Evolutionary conservation across 2,113 vertebrate genomes (phyloP), one percentile per base, ranked within the genome.

Genomic region (Acanthisitta chloris): DNA sequence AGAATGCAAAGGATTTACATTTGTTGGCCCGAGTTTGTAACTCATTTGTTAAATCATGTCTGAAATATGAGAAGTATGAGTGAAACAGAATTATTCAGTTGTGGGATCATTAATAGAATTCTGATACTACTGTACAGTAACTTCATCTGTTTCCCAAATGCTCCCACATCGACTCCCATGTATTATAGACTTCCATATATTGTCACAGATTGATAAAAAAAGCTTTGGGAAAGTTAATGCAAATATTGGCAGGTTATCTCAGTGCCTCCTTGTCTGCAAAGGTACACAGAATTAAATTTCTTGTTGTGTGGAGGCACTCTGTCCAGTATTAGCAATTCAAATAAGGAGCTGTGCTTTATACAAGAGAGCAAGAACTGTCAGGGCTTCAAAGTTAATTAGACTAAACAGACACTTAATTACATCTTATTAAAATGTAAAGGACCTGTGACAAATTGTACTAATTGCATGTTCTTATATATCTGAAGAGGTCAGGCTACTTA

Each of bases 361-460:
- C 62, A 69, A 90, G 83, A 94, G 94, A 98, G 97, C 93, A 97
- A 96, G 96, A 96, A 92, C 96, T 95, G 97, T 94, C 96, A 97
- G 87, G 88, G 90, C 96, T 98, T 98, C 97, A 97, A 98, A 98
- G 97, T 97, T 98, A 98, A 98, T 98, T 98, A 98, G 96, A 97
- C 96, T 97, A 98, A 98, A 97, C 96, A 98, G 97, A 97, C 97
- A 98, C 97, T 98, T 98, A 98, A 98, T 98, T 98, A 97, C 80
- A 86, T 96, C 97, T 97, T 98, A 97, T 98, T 98, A 98, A 97
- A 96, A 82, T 97, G 95, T 97, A 98, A 97, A 97, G 97, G 97
- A 97, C 95, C 97, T 98, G 97, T 98, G 98, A 98, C 98, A 98
- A 98, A 98, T 98, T 97, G 97, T 84, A 88, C 90, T 98, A 98